Base-by-base conservation (phyloP, 2,888 invertebrate genomes). In the Leptopilina myrica region DNA sequence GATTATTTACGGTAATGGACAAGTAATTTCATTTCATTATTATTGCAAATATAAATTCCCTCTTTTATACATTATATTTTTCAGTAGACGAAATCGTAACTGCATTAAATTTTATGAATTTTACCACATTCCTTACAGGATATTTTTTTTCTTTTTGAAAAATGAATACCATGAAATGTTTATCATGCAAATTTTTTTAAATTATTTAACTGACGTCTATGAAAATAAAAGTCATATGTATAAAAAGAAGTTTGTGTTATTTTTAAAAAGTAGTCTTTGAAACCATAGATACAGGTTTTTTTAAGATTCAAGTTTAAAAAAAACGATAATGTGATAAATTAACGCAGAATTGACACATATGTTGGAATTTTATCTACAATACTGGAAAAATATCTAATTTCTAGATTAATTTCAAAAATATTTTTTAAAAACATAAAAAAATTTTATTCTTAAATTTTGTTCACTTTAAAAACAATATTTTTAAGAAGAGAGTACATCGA, bases 71-170 rank as follows among this genome's bases (percentile, higher is more conserved):
- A 73, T 26, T 26, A 26, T 33, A 33, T 33, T 9, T 53, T 53
- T 59, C 33, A 56, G 33, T 14, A 33, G 33, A 33, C 49, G n/a
- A 7, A 53, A 56, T 69, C 49, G 69, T 69, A 53, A 46, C 26
- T 46, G 56, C 56, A n/a, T 73, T 26, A 33, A 73, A 73, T 73
- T 73, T 73, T 73, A 73, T 14, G 73, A 73, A 73, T 73, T 73
- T 73, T 73, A 73, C 33, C 73, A 73, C 56, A 73, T 73, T 20
- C 73, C 73, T 9, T 73, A 73, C 40, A 56, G 73, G 53, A 73
- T 73, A 73, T n/a, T 73, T 56, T 9, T 33, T 46, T 53, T 26
- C 26, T 73, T 49, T 53, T 15, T 73, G 56, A 73, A 56, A 49
- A 49, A 49, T 73, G 33, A 73, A 73, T 53, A n/a, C 56, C 56